Base-by-base conservation (phyloP, 2,888 invertebrate species). In the Mythimna lalbum region DNA sequence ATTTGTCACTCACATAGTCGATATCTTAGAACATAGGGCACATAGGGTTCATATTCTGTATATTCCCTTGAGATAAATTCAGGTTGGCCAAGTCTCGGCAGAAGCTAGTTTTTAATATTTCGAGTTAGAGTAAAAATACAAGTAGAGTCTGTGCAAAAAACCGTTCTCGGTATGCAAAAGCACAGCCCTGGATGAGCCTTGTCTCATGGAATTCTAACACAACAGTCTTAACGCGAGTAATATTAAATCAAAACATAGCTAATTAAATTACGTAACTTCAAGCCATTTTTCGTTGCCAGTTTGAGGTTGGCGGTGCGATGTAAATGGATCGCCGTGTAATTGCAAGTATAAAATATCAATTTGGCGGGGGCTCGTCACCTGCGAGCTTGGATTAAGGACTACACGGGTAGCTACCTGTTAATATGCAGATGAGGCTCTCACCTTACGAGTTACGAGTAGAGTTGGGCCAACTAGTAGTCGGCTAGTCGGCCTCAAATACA, bases 331-430 rank as follows among this genome's bases (percentile, higher is more conserved):
- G 79, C 70, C 52, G 49, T 81, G 81, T 85, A 84, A 85, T 86
- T 86, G 83, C 80, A 81, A 82, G 83, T 87, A 84, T 88, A 87
- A 89, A 89, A 87, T 89, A 87, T 88, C 87, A 88, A 90, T 90
- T 88, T 86, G 73, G 82, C 63, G 82, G 83, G 82, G 73, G 79
- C 78, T 85, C 83, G 83, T 87, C 89, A 90, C 90, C 87, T 89
- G 88, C 78, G 86, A 82, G 86, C 83, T 71, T 64, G 82, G 83
- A 86, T 89, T 88, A 87, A 83, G 80, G 82, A 76, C 81, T 86
- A 81, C 77, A 83, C 63, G 80, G 79, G 78, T 78, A 65, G 14
- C 14, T 52, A 66, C 49, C 67, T 85, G 84, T 84, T 86, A 84
- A 86, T 85, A 90, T 90, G 89, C 69, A 89, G 90, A 90, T 88